phyloP scores from a whole-genome alignment of 1,140 invertebrate species.

The Cherax destructor region DNA sequence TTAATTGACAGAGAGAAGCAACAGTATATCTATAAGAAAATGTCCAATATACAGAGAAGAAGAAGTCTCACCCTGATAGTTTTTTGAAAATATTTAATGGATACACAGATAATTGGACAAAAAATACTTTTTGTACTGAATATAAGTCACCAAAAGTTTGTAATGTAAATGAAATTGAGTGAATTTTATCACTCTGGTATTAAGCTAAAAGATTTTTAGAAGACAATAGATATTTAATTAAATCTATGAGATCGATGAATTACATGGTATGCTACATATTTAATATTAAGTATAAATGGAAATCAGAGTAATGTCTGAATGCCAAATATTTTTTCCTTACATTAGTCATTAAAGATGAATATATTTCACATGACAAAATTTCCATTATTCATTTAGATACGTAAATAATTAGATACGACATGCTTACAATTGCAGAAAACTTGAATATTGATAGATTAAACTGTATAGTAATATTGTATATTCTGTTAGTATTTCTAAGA shows the following conservation, averaged over 20 bases:
- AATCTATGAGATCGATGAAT: neutral
- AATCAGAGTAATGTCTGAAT: no score
- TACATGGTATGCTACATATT: neutral
- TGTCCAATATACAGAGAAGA: constrained; percentile 5
- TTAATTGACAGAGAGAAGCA: neutral
- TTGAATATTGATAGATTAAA: no score
- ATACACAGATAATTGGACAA: neutral
- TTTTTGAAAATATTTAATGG: neutral
- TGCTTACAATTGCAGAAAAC: no score
- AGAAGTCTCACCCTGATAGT: neutral
- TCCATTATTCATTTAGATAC: no score
- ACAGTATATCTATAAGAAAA: neutral
- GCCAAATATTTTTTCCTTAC: no score
- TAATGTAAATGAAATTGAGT: neutral
- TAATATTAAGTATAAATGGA: neutral
- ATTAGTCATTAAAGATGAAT: no score
- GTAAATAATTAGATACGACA: no score
- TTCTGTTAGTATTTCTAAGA: neutral
- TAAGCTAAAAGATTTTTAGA: neutral
- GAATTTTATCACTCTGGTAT: neutral
- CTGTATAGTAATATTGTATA: neutral
- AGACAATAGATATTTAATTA: neutral
- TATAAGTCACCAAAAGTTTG: neutral
- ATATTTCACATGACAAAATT: no score
- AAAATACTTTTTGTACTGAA: neutral